Base-by-base conservation (phyloP, 92 coral and sea anemone species). In the Epizoanthus ramosus region DNA sequence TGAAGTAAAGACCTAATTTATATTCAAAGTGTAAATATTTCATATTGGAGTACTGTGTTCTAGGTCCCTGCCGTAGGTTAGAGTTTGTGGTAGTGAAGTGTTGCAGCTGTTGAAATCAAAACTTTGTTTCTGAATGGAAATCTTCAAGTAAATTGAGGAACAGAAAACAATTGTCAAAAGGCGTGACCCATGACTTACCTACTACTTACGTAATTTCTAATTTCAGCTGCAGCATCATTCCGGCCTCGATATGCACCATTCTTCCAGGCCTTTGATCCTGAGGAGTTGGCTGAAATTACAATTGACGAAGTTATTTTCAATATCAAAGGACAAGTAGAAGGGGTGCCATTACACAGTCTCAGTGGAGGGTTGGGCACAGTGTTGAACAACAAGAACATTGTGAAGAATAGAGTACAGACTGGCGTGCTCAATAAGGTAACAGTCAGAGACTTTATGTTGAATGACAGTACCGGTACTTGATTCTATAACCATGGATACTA, bases 331-430 rank as follows among this genome's bases (percentile, higher is more conserved):
- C 98, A 95, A 28, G 84, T 91, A 9, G 92, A 94, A 50, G 99
- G 99, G 8, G 95, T 95, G 1, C 98, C 99, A 28, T 86, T 97
- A 68, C 93, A 97, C 80, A 91, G 98, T 65, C 84, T 97, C 58
- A 94, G 99, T 86, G 98, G 99, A 45, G 95, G 92, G 21, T 82
- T 97, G n/a, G 99, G 99, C 0, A 89, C 99, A 21, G 95, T 89
- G 13, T 88, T 97, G 18, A 94, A 92, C 69, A 90, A 90, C 57
- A 97, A 93, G 80, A 88, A 88, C 82, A 93, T 95, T 60, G 97
- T 97, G 22, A 94, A 97, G 68, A 92, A 92, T 67, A 89, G 95
- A 75, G 93, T 87, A 69, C 87, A 84, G 87, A 87, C 96, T 18
- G 98, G 98, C 6, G 90, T 92, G 71, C 19, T 94, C 24, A 85